These are phyloP conservation scores for Chrysocyon brachyurus DNA, from an alignment of 2,797 vertebrate species.

Conservation along the genomic window DNA sequence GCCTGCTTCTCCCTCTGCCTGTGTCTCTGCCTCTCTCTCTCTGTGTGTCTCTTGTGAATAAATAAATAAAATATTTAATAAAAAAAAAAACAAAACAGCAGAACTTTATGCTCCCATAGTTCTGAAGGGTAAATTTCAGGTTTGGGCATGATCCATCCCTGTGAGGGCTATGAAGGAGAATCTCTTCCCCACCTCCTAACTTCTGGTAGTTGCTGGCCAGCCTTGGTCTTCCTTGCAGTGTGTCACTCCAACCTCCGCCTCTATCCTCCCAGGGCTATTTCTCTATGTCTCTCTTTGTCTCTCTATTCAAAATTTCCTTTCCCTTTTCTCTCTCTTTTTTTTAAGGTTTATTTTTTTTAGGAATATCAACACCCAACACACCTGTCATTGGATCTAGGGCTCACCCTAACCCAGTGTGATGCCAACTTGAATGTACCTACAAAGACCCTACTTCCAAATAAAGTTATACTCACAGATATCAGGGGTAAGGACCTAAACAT, in stretches of 20 bases:
- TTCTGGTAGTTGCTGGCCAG: neutral
- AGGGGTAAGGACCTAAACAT: neutral
- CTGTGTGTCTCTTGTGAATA: no score
- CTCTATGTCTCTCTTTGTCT: neutral
- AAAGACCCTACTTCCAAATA: neutral
- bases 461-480: neutral
- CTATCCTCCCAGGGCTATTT: rapidly evolving
- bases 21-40: no score
- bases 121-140: neutral
- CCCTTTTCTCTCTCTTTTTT: neutral
- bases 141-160: neutral
- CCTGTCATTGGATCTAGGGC: neutral
- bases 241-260: neutral
- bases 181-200: neutral
- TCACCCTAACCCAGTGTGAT: neutral
- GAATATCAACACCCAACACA: neutral
- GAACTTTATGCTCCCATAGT: neutral
- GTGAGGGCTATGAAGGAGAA: neutral
- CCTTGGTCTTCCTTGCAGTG: neutral
- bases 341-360: neutral
- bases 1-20: no score
- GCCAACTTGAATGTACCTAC: neutral
- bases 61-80: no score
- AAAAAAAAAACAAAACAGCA: neutral
- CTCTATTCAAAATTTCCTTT: neutral